phyloP scores from a whole-genome alignment of 2,113 vertebrate genomes.

The Apeltes quadracus region DNA sequence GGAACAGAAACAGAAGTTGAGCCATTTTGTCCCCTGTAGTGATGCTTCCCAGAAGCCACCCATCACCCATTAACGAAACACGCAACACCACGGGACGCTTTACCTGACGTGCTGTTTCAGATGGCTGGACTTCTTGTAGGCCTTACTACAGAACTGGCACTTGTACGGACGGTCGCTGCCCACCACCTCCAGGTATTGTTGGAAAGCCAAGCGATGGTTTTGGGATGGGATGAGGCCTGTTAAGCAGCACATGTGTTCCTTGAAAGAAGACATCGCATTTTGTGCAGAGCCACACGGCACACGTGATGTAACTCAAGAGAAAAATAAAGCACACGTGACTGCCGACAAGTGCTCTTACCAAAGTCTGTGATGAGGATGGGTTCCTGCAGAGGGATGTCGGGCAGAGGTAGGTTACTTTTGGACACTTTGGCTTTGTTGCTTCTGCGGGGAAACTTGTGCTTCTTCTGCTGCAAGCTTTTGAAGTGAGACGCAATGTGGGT shows the following conservation, averaged over 20 bases:
- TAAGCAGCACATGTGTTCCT: slow-evolving; percentile 8
- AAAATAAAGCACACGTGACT: neutral
- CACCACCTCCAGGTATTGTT: slow-evolving; percentile 90
- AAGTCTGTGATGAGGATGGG: slow-evolving; percentile 98
- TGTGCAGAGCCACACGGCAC: neutral
- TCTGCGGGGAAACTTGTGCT: slow-evolving; percentile 91
- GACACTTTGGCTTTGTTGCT: slow-evolving; percentile 86
- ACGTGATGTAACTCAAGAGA: neutral
- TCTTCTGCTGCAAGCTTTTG: slow-evolving; percentile 91
- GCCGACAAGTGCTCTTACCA: slow-evolving; percentile 77
- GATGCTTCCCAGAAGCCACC: neutral
- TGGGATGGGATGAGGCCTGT: slow-evolving; percentile 92
- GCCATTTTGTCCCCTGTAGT: neutral
- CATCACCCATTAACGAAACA: neutral
- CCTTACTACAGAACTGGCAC: slow-evolving; percentile 93
- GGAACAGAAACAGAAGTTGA: too few species aligned
- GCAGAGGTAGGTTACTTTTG: slow-evolving; percentile 85
- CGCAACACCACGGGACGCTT: slow-evolving; percentile 14
- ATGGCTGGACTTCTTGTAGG: slow-evolving; percentile 99
- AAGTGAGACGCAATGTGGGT: slow-evolving; percentile 97
- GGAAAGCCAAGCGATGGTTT: slow-evolving; percentile 90
- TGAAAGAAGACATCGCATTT: neutral
- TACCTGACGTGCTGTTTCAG: slow-evolving; percentile 98
- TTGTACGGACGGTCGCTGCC: slow-evolving; percentile 95
- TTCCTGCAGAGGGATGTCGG: slow-evolving; percentile 96